Conservation (phyloP, 1,140 invertebrate genomes). For the Drosophila aff. region DNA sequence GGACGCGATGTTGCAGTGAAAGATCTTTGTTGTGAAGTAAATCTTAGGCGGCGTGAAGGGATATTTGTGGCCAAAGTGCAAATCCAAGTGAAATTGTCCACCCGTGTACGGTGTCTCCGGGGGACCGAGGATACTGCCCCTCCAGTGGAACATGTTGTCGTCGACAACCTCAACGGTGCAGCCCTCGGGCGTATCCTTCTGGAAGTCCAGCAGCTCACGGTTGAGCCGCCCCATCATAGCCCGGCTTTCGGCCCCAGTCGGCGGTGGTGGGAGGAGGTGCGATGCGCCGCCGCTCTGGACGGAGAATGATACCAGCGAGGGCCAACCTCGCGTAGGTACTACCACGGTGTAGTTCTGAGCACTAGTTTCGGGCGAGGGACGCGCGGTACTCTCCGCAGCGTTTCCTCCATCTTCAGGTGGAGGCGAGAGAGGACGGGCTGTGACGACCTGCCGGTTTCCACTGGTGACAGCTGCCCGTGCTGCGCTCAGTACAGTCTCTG, state of each 20-base stretch:
- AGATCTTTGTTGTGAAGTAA: slow-evolving; percentile 92
- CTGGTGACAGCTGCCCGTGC: no score
- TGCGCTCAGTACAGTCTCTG: background rate
- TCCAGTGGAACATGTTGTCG: slow-evolving; percentile 27
- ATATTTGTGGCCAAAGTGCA: slow-evolving; percentile 91
- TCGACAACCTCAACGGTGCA: background rate
- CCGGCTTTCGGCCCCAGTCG: fast-evolving
- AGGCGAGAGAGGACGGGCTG: no score
- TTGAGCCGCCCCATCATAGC: background rate
- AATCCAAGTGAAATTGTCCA: slow-evolving; percentile 90
- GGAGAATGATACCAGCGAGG: background rate
- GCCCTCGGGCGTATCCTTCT: slow-evolving; percentile 9
- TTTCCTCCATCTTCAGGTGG: no score
- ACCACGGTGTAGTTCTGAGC: no score
- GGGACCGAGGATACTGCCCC: slow-evolving; percentile 86
- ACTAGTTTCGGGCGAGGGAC: no score
- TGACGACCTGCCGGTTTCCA: no score
- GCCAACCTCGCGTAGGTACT: no score
- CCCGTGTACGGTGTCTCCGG: slow-evolving; percentile 92
- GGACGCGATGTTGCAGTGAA: slow-evolving; percentile 92
- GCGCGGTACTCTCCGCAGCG: no score
- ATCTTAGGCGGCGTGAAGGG: slow-evolving; percentile 92
- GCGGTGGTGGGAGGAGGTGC: background rate
- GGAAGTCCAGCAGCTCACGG: slow-evolving; percentile 5
- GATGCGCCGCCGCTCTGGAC: background rate